phyloP scores from a whole-genome alignment of 2,113 vertebrate genomes.

The Hyla sarda region DNA sequence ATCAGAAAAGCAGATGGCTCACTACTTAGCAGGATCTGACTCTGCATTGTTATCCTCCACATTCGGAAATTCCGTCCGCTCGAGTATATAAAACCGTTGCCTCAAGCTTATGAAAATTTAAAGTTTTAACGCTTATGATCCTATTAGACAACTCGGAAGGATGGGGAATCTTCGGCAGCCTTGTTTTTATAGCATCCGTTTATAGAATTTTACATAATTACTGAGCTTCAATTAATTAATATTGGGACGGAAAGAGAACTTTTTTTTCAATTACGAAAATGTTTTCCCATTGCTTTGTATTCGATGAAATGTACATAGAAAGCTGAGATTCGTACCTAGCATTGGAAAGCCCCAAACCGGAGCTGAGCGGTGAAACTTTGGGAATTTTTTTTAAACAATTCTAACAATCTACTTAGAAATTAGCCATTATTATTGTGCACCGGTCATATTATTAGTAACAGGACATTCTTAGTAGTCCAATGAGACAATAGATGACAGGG shows the following conservation, averaged over 20 bases:
- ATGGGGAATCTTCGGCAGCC: conserved; percentile 5
- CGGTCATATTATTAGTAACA: too few relatives aligned
- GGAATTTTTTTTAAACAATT: neutral
- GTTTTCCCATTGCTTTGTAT: neutral
- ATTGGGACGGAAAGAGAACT: conserved; percentile 2
- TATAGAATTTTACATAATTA: conserved; percentile 21
- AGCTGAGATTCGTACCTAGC: neutral
- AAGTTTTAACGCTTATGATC: conserved; percentile 22
- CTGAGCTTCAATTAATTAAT: conserved; percentile 21
- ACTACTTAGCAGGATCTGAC: conserved; percentile 5
- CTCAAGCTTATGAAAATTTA: conserved; percentile 7
- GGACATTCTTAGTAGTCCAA: too few relatives aligned
- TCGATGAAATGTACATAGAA: neutral
- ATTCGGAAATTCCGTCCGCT: conserved; percentile 10
- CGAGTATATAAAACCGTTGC: conserved; percentile 20
- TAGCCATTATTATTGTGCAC: too few relatives aligned
- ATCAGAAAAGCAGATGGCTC: conserved; percentile 9
- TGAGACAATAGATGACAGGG: too few relatives aligned
- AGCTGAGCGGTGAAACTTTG: neutral
- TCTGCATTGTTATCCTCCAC: conserved; percentile 18
- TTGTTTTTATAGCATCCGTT: conserved; percentile 10
- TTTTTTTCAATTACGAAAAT: neutral
- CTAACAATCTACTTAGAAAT: neutral
- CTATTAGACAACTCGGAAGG: conserved; percentile 15
- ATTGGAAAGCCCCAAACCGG: neutral